phyloP scores from a whole-genome alignment of 2,797 vertebrate genomes.

The Tenualosa ilisha region DNA sequence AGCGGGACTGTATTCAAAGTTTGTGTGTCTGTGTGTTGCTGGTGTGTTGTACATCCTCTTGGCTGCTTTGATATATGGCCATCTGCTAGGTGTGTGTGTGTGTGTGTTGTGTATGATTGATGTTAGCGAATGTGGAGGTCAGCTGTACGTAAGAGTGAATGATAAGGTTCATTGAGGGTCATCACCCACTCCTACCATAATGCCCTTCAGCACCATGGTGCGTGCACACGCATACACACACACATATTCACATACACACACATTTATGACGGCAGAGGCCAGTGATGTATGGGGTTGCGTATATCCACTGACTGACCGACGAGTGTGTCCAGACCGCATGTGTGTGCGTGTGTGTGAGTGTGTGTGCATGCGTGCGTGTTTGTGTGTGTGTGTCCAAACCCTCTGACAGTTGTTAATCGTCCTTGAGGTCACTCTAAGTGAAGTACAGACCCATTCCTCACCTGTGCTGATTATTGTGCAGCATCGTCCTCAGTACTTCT shows the following conservation, averaged over 20 bases:
- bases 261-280: not conserved
- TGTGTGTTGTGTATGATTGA: conserved; percentile 29
- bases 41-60: too few relatives aligned
- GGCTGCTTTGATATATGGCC: too few relatives aligned
- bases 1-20: not conserved
- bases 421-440: not conserved
- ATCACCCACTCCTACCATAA: conserved; percentile 17
- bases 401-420: not conserved
- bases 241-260: not conserved
- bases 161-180: conserved; percentile 28
- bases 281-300: not conserved
- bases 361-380: not conserved
- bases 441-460: not conserved
- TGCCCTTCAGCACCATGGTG: conserved; percentile 11
- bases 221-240: not conserved
- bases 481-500: not conserved
- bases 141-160: conserved; percentile 35
- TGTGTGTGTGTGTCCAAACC: not conserved
- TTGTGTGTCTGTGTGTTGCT: not conserved
- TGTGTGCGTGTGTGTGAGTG: not conserved
- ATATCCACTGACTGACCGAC: not conserved
- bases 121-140: conserved; percentile 25
- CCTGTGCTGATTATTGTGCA: not conserved
- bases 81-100: not conserved
- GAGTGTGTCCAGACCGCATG: not conserved